These are phyloP conservation scores for Thamnaconus septentrionalis DNA, from an alignment of 2,113 vertebrate genomes.

Conservation along the genomic window DNA sequence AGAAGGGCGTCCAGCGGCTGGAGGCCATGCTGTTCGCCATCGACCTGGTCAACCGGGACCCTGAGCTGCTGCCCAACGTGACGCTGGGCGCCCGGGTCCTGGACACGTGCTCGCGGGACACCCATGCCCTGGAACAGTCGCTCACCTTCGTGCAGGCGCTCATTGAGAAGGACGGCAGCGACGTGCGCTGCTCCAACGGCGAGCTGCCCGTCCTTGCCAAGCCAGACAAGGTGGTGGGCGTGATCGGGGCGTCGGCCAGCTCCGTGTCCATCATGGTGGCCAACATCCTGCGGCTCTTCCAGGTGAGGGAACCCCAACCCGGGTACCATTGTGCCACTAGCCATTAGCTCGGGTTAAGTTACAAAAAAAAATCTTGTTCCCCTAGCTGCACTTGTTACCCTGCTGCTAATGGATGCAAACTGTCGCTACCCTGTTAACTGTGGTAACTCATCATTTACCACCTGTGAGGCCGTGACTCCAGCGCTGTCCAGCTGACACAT, in stretches of 20 bases:
- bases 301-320: too few relatives aligned
- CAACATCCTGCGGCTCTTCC: slow-evolving; percentile 32
- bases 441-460: too few relatives aligned
- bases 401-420: too few relatives aligned
- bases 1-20: slow-evolving; percentile 69
- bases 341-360: too few relatives aligned
- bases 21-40: slow-evolving; percentile 96
- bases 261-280: slow-evolving; percentile 30
- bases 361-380: too few relatives aligned
- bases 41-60: slow-evolving; percentile 96
- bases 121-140: too few relatives aligned
- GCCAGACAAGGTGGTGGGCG: slow-evolving; percentile 95
- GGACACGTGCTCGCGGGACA: too few relatives aligned
- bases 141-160: slow-evolving; percentile 83
- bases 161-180: slow-evolving; percentile 91
- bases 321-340: too few relatives aligned
- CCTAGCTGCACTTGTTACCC: too few relatives aligned
- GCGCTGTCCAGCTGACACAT: too few relatives aligned
- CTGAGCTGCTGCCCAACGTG: slow-evolving; percentile 91
- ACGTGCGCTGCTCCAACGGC: slow-evolving; percentile 92
- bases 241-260: slow-evolving; percentile 94
- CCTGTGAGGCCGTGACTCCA: too few relatives aligned
- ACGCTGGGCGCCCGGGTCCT: slow-evolving; percentile 92
- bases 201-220: slow-evolving; percentile 93
- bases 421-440: too few relatives aligned